Base-by-base conservation (phyloP, 2,888 invertebrate genomes). In the Lasioglossum malachurum region DNA sequence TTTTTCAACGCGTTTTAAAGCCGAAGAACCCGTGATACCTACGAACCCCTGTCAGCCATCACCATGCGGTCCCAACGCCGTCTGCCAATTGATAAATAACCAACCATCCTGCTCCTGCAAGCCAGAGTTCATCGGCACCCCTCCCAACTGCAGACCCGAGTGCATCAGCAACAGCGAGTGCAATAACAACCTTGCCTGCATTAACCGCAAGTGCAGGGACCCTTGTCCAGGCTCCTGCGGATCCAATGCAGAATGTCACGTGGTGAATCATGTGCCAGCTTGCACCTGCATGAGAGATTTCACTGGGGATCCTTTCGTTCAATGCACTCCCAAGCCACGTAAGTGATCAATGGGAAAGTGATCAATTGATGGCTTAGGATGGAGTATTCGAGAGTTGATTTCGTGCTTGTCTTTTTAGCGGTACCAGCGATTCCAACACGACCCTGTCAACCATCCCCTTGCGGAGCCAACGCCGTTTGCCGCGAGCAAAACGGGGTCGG, bases 391-490 rank as follows among this genome's bases (percentile, higher is more conserved):
- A 69, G 23, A 38, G 4, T 35, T 69, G 38, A 69, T 38, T 23
- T 69, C 38, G 4, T 38, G 71, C n/a, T 44, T 44, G 12, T 23
- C 41, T n/a, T 88, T 84, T 69, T 41, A 91, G 91, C 81, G 76
- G 86, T 86, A 44, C 82, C 85, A 78, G 84, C 87, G n/a, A 85
- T 92, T 72, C 95, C 95, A 31, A 87, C 93, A 53, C 96, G 97
- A 89, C 97, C 97, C 1, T 98, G 98, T 92, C 94, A 96, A 84
- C 97, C 97, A 53, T 97, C 97, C 76, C 97, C 97, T 2, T 98
- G 98, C 94, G 98, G 97, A 64, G 96, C 97, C 38, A 98, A 98
- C 93, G 97, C 98, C 84, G 95, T 97, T 90, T 98, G 98, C 93
- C 96, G 97, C 44, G 97, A 97, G 92, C 96, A 96, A 44, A 97